Base-by-base conservation (phyloP, 2,888 invertebrate genomes). In the Agonum fuliginosum region DNA sequence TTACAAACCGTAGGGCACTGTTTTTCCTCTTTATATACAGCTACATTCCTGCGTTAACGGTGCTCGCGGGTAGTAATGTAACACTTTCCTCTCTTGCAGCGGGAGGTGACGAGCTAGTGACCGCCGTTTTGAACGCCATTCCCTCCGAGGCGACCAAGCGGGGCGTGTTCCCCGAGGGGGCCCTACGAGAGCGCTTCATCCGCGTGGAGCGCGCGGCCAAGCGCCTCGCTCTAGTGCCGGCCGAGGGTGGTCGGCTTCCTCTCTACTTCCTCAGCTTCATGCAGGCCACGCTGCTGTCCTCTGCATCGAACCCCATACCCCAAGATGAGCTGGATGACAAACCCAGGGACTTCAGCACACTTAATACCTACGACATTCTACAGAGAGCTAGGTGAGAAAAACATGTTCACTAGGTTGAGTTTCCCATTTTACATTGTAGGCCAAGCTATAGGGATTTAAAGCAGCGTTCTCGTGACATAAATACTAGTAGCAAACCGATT, bases 131-230 rank as follows among this genome's bases (percentile, higher is more conserved):
- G 41, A 88, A 91, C 76, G 92, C 94, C 69, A 93, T 99, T 81
- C 95, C 97, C 0, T 86, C 89, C 19, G 93, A 93, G 80, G 95
- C 95, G 0, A 88, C 92, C 10, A 90, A 91, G 20, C 90, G 94
- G 69, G 98, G 98, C 3, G 95, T 98, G 14, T 95, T 92, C 85
- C 95, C 97, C 0, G 97, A 98, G 86, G 94, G 94, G 82, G 92
- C 94, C 3, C 88, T 99, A 27, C 90, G 94, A 78, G 95, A 96
- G 81, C 90, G 95, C 80, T 99, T 98, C 86, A 87, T 95, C 5
- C 92, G 91, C 87, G 92, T 97, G 81, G 95, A 95, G 84, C 89
- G 91, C 78, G 91, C 95, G 6, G 97, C 97, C 2, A 90, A 93
- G 78, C 92, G 93, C 80, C 91, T 98, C 71, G 97, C 98, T 0